Evolutionary conservation across 2,797 vertebrate species (phyloP).

Genomic region (Ctenopoma kingsleyae): DNA sequence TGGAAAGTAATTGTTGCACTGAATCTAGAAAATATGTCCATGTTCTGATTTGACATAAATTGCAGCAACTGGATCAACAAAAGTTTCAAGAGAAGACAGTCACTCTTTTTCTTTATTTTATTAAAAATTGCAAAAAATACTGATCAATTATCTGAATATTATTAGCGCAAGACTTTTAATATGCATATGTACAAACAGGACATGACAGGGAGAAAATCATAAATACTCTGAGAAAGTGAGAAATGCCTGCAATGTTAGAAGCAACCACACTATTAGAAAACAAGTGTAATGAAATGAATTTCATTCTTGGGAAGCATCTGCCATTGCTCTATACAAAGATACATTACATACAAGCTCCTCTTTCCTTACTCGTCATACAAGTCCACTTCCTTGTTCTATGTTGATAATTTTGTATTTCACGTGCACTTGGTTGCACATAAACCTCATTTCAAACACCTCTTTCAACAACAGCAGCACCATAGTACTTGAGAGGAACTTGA

Average conservation of each 20-base stretch:
- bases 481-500: conserved; percentile 62
- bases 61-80: not conserved
- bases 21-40: not conserved
- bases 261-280: conserved; percentile 40
- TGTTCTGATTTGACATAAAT: not conserved
- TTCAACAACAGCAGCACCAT: conserved; percentile 23
- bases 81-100: not conserved
- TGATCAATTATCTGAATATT: conserved; percentile 76
- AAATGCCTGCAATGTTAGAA: conserved; percentile 58
- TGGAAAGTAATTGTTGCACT: not conserved
- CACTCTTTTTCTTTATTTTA: conserved; percentile 80
- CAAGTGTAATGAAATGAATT: conserved; percentile 28
- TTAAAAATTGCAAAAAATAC: conserved; percentile 83
- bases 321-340: conserved; percentile 27
- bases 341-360: conserved; percentile 14
- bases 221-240: conserved; percentile 76
- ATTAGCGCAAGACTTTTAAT: conserved; percentile 76
- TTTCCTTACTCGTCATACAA: conserved; percentile 12
- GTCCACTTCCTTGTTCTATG: conserved; percentile 30
- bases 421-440: conserved; percentile 14
- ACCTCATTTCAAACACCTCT: conserved; percentile 15
- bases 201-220: conserved; percentile 71
- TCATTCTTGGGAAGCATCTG: conserved; percentile 39
- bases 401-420: conserved; percentile 27
- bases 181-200: conserved; percentile 85